Evolutionary conservation across 2,113 vertebrate genomes (phyloP).

Genomic region (Pleuronectes platessa): DNA sequence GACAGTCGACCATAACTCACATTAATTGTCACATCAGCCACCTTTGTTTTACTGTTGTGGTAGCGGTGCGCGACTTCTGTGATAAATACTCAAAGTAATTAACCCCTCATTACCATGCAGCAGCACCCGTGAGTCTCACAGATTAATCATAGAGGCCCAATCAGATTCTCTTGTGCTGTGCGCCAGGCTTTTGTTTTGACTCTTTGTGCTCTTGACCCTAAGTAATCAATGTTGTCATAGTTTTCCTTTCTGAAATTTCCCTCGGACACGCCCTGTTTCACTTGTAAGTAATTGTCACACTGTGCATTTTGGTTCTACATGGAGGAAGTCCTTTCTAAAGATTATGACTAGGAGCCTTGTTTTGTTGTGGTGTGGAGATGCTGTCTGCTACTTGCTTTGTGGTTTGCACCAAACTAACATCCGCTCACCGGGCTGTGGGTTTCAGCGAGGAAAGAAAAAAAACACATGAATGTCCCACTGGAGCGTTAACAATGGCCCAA

Average conservation of each 20-base stretch:
- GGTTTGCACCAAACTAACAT: background rate
- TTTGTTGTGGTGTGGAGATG: background rate
- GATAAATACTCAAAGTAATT: constrained; percentile 58
- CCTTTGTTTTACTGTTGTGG: constrained; percentile 28
- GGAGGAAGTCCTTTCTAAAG: background rate
- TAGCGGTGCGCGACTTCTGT: constrained; percentile 9
- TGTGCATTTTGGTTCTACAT: constrained; percentile 8
- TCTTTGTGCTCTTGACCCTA: constrained; percentile 65
- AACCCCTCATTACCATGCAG: constrained; percentile 59
- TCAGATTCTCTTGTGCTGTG: constrained; percentile 58
- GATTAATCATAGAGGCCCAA: constrained; percentile 69
- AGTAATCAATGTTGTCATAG: constrained; percentile 65
- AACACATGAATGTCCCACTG: background rate
- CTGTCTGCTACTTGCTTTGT: background rate
- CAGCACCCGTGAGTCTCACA: constrained; percentile 54
- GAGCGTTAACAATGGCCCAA: constrained; percentile 22
- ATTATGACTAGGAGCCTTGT: constrained; percentile 8
- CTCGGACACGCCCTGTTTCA: constrained; percentile 55
- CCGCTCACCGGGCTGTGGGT: constrained; percentile 3
- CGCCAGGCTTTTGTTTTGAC: constrained; percentile 58
- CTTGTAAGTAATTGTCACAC: constrained; percentile 58
- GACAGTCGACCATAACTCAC: background rate
- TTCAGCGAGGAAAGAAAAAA: background rate
- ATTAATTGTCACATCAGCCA: constrained; percentile 13
- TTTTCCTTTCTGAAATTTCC: constrained; percentile 59